Base-by-base conservation (phyloP, 2,113 vertebrate genomes). In the Coturnix japonica region DNA sequence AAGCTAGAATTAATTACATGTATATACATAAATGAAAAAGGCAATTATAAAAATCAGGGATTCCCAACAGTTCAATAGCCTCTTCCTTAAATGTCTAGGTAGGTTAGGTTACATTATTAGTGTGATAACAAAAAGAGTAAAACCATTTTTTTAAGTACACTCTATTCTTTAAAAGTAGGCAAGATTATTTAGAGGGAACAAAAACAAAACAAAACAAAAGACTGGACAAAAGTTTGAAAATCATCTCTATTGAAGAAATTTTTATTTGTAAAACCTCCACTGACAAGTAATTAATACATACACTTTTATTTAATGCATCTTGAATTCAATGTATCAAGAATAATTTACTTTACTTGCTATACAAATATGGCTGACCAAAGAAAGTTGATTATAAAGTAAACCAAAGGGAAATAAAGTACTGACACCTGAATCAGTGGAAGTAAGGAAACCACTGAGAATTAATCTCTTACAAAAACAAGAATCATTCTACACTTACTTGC, bases 261-360 rank as follows among this genome's bases (percentile, higher is more conserved):
- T 66, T 95, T 87, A 78, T 63, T 81, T 77, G 41, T 69, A 69
- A 78, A 95, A 94, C 65, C 96, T 73, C 51, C 78, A 51, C 35
- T 67, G 39, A 18, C 44, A 87, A 43, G 60, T 61, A 61, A 7
- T n/a, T 69, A 89, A 93, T 37, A 44, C 6, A 49, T 6, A n/a
- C n/a, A n/a, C 7, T 84, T 87, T 61, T 31, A 87, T 17, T 28
- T 31, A 69, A 44, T 5, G 66, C 44, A 79, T 57, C 41, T 78
- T 82, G 70, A 89, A 60, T 59, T 13, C 43, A 46, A 5, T 83
- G 67, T 77, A 82, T 89, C 72, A 63, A 91, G 66, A 93, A 65
- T 47, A 33, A 89, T 81, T 61, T 11, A 51, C 20, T 60, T 31
- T 61, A 80, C 11, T 13, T 61, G 33, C 63, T 91, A 81, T 60